A percentile compares a stretch with the other conserved stretches of the same genome.
Evolutionary conservation across 1,140 invertebrate genomes (phyloP).

Genomic region (Mercenaria mercenaria): DNA sequence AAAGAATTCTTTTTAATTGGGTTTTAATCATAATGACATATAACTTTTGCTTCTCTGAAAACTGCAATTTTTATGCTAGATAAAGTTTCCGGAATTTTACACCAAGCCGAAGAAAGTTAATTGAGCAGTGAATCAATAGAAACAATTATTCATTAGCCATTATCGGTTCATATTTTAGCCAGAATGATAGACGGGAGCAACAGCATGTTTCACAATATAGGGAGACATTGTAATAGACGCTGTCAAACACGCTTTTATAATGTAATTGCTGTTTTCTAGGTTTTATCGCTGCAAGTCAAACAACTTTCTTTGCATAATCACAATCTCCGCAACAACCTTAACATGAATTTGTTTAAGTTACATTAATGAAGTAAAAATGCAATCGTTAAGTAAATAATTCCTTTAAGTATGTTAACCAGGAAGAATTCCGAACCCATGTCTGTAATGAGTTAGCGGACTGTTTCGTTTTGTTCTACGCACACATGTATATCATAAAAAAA

Average conservation of each 20-base stretch:
- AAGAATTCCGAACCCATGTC: too few species aligned
- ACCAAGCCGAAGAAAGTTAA: conserved; percentile 26
- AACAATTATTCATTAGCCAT: conserved; percentile 33
- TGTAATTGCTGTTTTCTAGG: neutral
- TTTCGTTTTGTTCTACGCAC: too few species aligned
- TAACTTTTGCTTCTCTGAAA: conserved; percentile 45
- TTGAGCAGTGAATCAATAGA: conserved; percentile 9
- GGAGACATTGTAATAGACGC: neutral
- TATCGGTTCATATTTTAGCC: conserved; percentile 9
- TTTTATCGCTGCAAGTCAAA: too few species aligned
- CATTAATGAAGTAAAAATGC: too few species aligned
- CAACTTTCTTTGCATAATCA: too few species aligned
- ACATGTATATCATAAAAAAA: too few species aligned
- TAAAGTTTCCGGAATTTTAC: conserved; percentile 31
- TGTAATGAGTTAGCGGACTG: too few species aligned
- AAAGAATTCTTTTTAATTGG: conserved; percentile 39
- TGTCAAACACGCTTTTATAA: neutral
- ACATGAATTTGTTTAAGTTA: too few species aligned
- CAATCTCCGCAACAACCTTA: too few species aligned
- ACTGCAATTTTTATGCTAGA: conserved; percentile 31
- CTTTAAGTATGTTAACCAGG: too few species aligned
- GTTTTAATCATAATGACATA: conserved; percentile 26
- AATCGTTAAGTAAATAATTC: too few species aligned
- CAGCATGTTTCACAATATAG: neutral
- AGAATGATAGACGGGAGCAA: neutral